Evolutionary conservation across 1,140 invertebrate genomes (phyloP).

Genomic region (Brachionus rotundiformis): DNA sequence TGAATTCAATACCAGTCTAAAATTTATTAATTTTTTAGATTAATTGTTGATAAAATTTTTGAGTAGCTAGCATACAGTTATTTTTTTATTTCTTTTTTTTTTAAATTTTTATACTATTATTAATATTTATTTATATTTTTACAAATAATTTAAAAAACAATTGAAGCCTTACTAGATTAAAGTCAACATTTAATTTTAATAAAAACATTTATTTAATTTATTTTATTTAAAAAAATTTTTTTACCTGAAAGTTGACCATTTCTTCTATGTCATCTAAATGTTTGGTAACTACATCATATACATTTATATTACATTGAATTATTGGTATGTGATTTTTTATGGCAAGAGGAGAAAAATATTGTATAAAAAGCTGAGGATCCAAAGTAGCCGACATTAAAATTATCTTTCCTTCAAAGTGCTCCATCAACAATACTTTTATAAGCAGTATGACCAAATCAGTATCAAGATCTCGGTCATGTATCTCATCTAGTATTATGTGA

Average conservation of each 20-base stretch:
- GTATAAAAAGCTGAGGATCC: constrained; percentile 59
- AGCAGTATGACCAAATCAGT: constrained; percentile 61
- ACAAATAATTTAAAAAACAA: no score
- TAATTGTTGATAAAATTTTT: not conserved
- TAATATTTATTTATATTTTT: no score
- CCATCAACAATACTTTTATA: constrained; percentile 58
- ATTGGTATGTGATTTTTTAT: not conserved
- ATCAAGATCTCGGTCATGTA: constrained; percentile 63
- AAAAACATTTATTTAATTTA: no score
- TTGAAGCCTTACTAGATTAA: no score
- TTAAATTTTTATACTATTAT: no score
- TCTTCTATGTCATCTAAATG: constrained; percentile 37
- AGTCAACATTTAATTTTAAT: no score
- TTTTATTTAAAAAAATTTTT: no score
- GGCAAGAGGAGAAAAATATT: constrained; percentile 54
- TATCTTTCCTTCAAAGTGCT: constrained; percentile 68
- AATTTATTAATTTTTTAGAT: not conserved
- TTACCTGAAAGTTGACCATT: not conserved
- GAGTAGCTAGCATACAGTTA: no score
- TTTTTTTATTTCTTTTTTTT: no score
- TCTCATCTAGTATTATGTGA: constrained; percentile 64
- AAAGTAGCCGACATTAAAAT: constrained; percentile 65
- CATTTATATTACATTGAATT: not conserved
- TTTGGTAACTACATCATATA: not conserved
- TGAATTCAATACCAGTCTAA: not conserved